phyloP scores from a whole-genome alignment of 2,113 vertebrate species.

The Climacteris rufus region DNA sequence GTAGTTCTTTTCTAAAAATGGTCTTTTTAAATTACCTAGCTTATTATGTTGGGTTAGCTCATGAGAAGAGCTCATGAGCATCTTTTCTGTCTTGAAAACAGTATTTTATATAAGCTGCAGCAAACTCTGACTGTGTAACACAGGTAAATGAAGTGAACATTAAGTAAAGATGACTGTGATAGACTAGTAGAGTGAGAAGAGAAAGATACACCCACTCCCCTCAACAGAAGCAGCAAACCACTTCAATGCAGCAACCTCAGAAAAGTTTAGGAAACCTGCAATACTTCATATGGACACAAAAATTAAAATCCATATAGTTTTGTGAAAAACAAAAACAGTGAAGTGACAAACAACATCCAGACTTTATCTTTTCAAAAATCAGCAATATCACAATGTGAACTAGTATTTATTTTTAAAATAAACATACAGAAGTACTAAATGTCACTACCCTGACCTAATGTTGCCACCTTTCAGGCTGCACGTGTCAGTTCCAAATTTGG shows the following conservation, averaged over 20 bases:
- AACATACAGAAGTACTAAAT: background rate
- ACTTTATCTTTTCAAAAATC: background rate
- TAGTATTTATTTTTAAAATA: background rate
- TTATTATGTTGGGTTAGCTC: background rate
- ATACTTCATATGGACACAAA: background rate
- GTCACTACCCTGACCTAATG: background rate
- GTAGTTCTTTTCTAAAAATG: background rate
- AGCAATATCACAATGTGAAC: background rate
- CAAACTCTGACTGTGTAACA: background rate
- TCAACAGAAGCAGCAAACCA: background rate
- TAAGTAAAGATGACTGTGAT: background rate
- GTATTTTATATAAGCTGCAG: background rate
- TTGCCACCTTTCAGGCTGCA: background rate
- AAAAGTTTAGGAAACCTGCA: background rate
- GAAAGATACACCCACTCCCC: background rate
- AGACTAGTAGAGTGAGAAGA: background rate
- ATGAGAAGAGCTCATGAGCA: background rate
- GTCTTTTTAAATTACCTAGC: background rate
- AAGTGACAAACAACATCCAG: background rate
- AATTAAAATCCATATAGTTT: background rate
- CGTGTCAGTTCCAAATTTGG: background rate
- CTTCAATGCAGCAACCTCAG: background rate
- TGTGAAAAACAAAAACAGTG: background rate
- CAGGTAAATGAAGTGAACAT: background rate
- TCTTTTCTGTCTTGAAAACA: background rate